Evolutionary conservation across 2,888 invertebrate species (phyloP).

Genomic region (Monopis laevigella): DNA sequence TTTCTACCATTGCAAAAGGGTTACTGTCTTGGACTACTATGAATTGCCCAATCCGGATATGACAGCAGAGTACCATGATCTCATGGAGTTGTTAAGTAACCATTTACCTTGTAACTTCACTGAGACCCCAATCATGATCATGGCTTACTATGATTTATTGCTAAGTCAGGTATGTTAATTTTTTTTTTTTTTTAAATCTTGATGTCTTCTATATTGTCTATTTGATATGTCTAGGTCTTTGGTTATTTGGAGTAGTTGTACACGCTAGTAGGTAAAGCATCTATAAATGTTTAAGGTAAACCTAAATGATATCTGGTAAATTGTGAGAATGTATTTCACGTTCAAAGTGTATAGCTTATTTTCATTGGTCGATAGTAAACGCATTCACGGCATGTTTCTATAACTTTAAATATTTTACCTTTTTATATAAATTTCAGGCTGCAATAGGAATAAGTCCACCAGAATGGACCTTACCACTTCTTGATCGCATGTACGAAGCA

Average conservation of each 20-base stretch:
- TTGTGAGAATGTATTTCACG: too few relatives aligned
- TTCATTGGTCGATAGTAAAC: too few relatives aligned
- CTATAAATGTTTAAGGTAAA: too few relatives aligned
- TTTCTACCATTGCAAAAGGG: background rate
- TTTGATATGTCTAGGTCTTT: too few relatives aligned
- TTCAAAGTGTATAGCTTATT: too few relatives aligned
- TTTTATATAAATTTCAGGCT: too few relatives aligned
- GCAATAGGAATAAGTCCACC: constrained; percentile 4
- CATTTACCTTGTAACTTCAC: background rate
- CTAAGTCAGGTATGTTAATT: constrained; percentile 1
- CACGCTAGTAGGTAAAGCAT: too few relatives aligned
- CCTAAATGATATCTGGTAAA: too few relatives aligned
- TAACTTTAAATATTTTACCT: background rate
- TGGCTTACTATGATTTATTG: constrained; percentile 1
- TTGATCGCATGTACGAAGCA: constrained; percentile 1
- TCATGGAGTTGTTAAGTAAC: background rate
- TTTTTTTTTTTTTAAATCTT: too few relatives aligned
- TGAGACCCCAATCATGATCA: background rate
- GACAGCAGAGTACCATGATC: background rate
- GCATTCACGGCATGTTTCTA: too few relatives aligned
- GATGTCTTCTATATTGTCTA: too few relatives aligned
- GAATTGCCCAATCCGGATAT: constrained; percentile 1
- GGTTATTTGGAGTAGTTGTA: too few relatives aligned
- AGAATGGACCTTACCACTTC: background rate
- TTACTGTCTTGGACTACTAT: background rate